phyloP scores from a whole-genome alignment of 1,140 invertebrate species.

The Chironomus tepperi region DNA sequence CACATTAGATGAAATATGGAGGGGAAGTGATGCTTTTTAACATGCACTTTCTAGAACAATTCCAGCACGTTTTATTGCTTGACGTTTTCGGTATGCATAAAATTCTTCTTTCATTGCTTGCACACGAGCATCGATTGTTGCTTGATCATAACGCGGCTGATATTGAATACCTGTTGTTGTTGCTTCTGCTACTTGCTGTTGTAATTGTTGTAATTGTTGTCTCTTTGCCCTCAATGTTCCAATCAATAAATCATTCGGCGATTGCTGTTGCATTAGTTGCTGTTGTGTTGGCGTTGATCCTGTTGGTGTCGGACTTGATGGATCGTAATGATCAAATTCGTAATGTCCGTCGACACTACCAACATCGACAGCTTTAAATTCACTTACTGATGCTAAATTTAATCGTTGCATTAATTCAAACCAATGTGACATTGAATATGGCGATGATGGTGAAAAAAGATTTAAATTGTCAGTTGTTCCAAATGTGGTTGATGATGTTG shows the following conservation, averaged over 20 bases:
- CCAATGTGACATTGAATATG: slow-evolving; percentile 52
- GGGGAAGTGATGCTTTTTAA: slow-evolving; percentile 38
- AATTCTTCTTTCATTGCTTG: slow-evolving; percentile 94
- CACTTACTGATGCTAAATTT: slow-evolving; percentile 44
- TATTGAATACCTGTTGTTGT: slow-evolving; percentile 29
- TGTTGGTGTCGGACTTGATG: slow-evolving; percentile 64
- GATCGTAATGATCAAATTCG: slow-evolving; percentile 71
- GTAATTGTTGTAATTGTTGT: slow-evolving; percentile 37
- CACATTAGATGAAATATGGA: too few relatives aligned
- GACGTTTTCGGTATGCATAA: slow-evolving; percentile 80
- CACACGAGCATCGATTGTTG: slow-evolving; percentile 78
- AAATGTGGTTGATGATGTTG: slow-evolving; percentile 29
- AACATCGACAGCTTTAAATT: slow-evolving; percentile 54
- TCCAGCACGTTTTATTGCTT: slow-evolving; percentile 54
- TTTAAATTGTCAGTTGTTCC: slow-evolving; percentile 16
- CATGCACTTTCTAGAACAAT: slow-evolving; percentile 64
- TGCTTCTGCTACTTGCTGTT: slow-evolving; percentile 28
- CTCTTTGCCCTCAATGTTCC: slow-evolving; percentile 37
- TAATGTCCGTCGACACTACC: slow-evolving; percentile 91
- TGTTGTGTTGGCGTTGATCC: slow-evolving; percentile 50
- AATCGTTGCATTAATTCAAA: slow-evolving; percentile 46
- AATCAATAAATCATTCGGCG: slow-evolving; percentile 36
- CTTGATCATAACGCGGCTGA: slow-evolving; percentile 49
- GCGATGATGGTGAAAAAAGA: slow-evolving; percentile 43
- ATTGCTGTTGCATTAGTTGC: slow-evolving; percentile 39